Evolutionary conservation across 2,888 invertebrate species (phyloP), one percentile per base, ranked within the genome.

Genomic region (Gibbula magus): DNA sequence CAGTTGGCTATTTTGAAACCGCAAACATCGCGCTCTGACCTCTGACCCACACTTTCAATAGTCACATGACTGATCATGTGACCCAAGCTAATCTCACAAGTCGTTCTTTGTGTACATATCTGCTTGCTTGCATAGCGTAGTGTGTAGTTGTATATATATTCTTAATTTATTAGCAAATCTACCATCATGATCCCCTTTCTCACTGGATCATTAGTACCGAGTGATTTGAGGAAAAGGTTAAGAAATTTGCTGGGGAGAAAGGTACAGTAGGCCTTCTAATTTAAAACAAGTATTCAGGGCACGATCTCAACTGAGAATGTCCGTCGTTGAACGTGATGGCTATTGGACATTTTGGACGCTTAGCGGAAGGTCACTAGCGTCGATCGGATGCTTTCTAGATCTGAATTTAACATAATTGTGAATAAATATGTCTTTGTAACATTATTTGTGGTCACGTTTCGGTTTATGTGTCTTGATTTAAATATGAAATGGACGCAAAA

Each of bases 51-150:
- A 45, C 2, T 39, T 20, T 22, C 35, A 54, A 22, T 8, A 61
- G 70, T 82, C 82, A 85, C 83, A 81, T 86, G 85, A 86, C 61
- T 67, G 80, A 83, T 84, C 85, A 86, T 86, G 85, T 86, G 85
- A 83, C 78, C 77, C 22, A 52, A 76, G 70, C 66, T 35, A 73
- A 54, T 56, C 66, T 52, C 32, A 32, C 20, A 39, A 20, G 54
- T 25, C 16, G 29, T 56, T 77, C 80, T 77, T 80, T 80, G 80
- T 80, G 73, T 74, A 78, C 39, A 73, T 73, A 73, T 56, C 73
- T 35, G 74, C 35, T 53, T 73, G 54, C 52, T 56, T 39, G 70
- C 32, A 13, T 53, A 52, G 75, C 32, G 16, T 35, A 74, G 67
- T 73, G 22, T 74, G 18, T 56, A 35, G 56, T 77, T 77, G 61